A percentile compares a stretch with the other conserved stretches of the same genome.
Evolutionary conservation across 1,140 invertebrate species (phyloP).

Genomic region (Agrilus planipennis): DNA sequence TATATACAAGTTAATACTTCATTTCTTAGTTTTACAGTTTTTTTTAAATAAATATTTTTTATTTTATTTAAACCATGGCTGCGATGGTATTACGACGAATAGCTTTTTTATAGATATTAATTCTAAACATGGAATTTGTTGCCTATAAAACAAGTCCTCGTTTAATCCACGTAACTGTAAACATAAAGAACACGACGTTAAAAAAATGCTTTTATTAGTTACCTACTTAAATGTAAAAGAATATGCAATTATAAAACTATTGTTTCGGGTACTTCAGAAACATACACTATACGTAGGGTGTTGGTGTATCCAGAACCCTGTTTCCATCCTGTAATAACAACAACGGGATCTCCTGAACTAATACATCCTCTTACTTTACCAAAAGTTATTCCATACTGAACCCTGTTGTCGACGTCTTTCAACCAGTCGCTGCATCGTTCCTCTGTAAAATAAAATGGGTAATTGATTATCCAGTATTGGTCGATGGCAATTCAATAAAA

Average conservation of each 20-base stretch:
- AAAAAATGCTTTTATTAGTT: no score
- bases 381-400: conserved; percentile 77
- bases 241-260: conserved; percentile 6
- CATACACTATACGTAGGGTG: conserved; percentile 89
- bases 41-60: no score
- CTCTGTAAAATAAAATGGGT: conserved; percentile 38
- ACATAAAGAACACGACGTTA: not conserved
- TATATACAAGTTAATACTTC: no score
- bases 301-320: conserved; percentile 94
- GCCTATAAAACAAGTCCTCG: no score
- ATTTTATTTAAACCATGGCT: no score
- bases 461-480: conserved; percentile 8
- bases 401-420: conserved; percentile 88
- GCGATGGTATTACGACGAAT: no score
- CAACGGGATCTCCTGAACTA: conserved; percentile 73
- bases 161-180: conserved; percentile 3
- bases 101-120: no score
- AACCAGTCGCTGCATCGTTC: conserved; percentile 68
- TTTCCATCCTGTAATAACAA: conserved; percentile 94
- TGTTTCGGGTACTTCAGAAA: conserved; percentile 31
- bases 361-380: conserved; percentile 86
- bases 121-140: no score
- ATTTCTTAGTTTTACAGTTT: no score
- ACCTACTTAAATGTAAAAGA: no score
- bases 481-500: no score